Evolutionary conservation across 2,113 vertebrate species (phyloP).

Genomic region (Probosciger aterrimus): DNA sequence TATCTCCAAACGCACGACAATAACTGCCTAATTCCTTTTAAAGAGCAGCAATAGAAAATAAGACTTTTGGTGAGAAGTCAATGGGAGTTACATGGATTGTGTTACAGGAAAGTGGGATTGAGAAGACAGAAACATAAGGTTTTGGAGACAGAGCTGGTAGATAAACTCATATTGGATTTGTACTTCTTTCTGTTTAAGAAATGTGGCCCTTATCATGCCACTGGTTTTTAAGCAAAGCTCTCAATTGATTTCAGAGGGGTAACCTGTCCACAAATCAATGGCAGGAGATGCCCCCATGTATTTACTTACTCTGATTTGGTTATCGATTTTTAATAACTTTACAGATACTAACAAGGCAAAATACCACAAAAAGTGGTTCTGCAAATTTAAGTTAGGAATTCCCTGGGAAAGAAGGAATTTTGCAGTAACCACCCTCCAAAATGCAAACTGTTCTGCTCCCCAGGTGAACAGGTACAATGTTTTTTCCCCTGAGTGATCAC

Average conservation of each 20-base stretch:
- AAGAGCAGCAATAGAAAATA: background rate
- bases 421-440: background rate
- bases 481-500: background rate
- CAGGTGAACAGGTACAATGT: background rate
- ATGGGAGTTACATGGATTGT: background rate
- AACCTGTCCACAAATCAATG: constrained; percentile 7
- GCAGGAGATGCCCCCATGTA: background rate
- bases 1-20: background rate
- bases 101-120: background rate
- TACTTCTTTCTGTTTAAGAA: background rate
- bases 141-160: background rate
- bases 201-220: background rate
- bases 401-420: background rate
- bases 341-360: background rate
- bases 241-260: constrained; percentile 4
- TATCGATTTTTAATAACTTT: constrained; percentile 28
- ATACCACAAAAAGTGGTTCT: background rate
- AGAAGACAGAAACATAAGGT: background rate
- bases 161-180: constrained; percentile 1
- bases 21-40: background rate
- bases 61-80: background rate
- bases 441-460: background rate
- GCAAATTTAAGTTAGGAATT: background rate
- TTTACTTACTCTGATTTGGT: constrained; percentile 6
- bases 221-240: constrained; percentile 25